Evolutionary conservation across 2,113 vertebrate species (phyloP), one percentile per base, ranked within the genome.

Genomic region (Cyanoramphus novaezelandiae): DNA sequence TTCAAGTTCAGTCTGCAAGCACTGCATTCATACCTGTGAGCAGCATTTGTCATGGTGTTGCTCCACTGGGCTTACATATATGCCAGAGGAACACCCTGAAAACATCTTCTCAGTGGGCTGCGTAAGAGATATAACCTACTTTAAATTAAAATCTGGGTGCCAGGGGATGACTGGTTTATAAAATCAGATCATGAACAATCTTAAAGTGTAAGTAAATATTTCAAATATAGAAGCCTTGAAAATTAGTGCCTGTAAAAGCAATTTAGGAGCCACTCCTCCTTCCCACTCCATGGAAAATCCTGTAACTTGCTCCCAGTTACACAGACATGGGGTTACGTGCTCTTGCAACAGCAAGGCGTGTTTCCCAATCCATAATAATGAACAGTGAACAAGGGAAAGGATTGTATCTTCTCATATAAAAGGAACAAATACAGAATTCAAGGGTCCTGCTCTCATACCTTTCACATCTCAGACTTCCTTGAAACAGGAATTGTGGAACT

Each of bases 211-310:
- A 96, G 31, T 11, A 89, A 94, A 90, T 41, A 62, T 47, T 95
- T 77, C 59, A 93, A 79, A 89, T 43, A 49, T 69, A 60, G 85
- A 90, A 95, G 77, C 29, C 16, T 72, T 8, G 8, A 35, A 97
- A 96, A 96, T 94, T 87, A 83, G 17, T 76, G 97, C 88, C 68
- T 90, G 24, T 52, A 93, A 95, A 95, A 62, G 53, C 62, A 87
- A 27, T 97, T 95, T 93, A 64, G 70, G 80, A 74, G 10, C 78
- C 52, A 27, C 20, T 89, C 71, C 20, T 37, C 29, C 18, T 91
- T 86, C 74, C 80, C 83, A 64, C 65, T 91, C 76, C 17, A 3
- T 17, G 69, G 69, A 64, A n/a, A 49, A 17, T n/a, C 50, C 65
- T 57, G 41, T 92, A 60, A 76, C 57, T 91, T 68, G 79, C 11